Conservation (phyloP, 1,140 invertebrate species). For the Trachymyrmex cornetzi region DNA sequence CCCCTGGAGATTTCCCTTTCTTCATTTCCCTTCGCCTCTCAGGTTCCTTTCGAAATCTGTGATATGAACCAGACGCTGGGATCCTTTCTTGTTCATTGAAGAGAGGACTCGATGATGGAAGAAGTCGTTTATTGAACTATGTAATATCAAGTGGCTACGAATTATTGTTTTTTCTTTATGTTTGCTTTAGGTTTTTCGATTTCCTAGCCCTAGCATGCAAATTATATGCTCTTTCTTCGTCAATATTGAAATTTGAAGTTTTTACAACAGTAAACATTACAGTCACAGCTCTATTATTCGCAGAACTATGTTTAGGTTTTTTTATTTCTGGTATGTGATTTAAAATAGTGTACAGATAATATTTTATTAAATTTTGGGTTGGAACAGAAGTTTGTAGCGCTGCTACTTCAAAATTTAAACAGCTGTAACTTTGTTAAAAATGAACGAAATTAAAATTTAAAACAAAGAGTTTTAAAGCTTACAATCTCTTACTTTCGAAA, state of each 20-base stretch:
- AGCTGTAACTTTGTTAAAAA: too few species aligned
- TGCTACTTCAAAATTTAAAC: too few species aligned
- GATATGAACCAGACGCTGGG: constrained; percentile 39
- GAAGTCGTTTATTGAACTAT: constrained; percentile 12
- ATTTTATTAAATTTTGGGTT: too few species aligned
- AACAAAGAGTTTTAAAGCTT: too few species aligned
- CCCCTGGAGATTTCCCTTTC: neutral
- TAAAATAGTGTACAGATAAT: neutral
- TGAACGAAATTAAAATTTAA: too few species aligned
- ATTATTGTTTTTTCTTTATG: neutral
- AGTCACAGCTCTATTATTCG: neutral
- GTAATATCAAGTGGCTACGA: neutral
- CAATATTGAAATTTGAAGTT: neutral
- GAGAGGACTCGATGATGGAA: neutral
- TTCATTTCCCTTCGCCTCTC: neutral
- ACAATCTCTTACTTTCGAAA: too few species aligned
- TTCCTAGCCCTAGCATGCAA: neutral
- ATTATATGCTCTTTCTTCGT: neutral
- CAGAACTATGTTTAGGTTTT: neutral
- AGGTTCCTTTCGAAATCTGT: neutral
- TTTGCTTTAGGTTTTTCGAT: neutral
- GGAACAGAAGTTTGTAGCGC: too few species aligned
- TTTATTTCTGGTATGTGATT: neutral
- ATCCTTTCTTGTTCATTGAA: constrained; percentile 39
- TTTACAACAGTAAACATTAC: neutral